phyloP scores from a whole-genome alignment of 23 tunicate genomes.

The Aplidium turbinatum region DNA sequence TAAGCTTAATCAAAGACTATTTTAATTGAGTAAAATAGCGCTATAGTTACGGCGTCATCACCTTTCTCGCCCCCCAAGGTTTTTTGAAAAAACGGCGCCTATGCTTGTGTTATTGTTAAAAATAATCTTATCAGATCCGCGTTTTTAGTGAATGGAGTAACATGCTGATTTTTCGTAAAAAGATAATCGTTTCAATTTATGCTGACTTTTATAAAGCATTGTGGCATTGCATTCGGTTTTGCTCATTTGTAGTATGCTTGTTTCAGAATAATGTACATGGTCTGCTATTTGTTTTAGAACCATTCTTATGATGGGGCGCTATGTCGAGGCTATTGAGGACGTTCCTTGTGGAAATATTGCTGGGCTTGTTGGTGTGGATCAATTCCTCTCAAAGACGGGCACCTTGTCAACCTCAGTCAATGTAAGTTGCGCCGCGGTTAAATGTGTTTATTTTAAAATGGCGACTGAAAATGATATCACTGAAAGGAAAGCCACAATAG shows the following conservation, averaged over 20 bases:
- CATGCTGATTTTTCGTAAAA: neutral
- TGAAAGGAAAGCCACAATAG: too few relatives aligned
- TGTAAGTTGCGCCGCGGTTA: slow-evolving; percentile 13
- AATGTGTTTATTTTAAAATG: too few relatives aligned
- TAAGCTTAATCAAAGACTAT: too few relatives aligned
- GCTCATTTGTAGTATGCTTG: too few relatives aligned
- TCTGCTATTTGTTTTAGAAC: slow-evolving; percentile 46
- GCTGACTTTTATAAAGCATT: neutral
- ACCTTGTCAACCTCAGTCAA: slow-evolving; percentile 61
- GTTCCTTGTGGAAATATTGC: slow-evolving; percentile 97
- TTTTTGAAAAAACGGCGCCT: too few relatives aligned
- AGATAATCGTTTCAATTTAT: neutral
- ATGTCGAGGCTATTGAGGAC: slow-evolving; percentile 97
- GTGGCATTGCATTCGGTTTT: neutral
- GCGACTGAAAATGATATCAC: too few relatives aligned
- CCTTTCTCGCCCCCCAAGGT: too few relatives aligned
- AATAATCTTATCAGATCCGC: neutral
- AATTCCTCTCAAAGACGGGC: slow-evolving; percentile 91
- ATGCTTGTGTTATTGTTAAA: neutral
- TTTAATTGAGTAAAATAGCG: too few relatives aligned
- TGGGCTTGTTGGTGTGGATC: slow-evolving; percentile 98
- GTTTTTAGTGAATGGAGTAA: neutral
- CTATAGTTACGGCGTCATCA: too few relatives aligned
- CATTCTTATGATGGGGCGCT: slow-evolving; percentile 99
- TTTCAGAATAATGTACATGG: too few relatives aligned